Conservation (phyloP, 64 coral and sea anemone genomes). For the Dendrophyllia cribrosa region DNA sequence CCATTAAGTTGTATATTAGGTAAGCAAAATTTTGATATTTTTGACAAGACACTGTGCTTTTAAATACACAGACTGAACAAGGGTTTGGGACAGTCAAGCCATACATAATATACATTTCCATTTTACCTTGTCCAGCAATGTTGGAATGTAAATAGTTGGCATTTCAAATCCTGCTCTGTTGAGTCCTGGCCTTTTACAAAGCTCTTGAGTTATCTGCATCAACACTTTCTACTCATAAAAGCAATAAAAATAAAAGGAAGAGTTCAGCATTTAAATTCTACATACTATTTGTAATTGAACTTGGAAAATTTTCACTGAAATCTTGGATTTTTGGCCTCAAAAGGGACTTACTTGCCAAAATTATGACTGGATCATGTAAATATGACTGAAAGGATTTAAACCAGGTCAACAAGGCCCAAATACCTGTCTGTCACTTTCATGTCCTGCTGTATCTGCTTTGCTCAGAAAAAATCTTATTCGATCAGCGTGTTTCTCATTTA, state of each 20-base stretch:
- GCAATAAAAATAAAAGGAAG: background rate
- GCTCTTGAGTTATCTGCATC: conserved; percentile 99
- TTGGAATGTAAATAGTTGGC: conserved; percentile 96
- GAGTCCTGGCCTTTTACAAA: conserved; percentile 96
- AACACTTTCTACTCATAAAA: conserved; percentile 79
- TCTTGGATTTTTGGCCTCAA: no score
- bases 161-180: conserved; percentile 99
- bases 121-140: conserved; percentile 85
- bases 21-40: no score
- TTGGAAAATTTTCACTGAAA: no score
- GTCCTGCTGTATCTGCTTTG: conserved; percentile 96
- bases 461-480: conserved; percentile 91
- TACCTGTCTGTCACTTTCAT: conserved; percentile 98
- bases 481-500: conserved; percentile 91
- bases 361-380: no score
- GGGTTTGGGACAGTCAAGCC: background rate
- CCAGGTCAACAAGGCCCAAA: no score
- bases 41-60: background rate
- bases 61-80: background rate
- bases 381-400: no score
- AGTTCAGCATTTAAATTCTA: background rate
- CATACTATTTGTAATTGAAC: no score
- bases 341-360: no score
- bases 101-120: background rate
- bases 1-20: no score